A percentile compares a stretch with the other conserved stretches of the same genome.
These are phyloP conservation scores for Euspilapteryx auroguttella DNA, from an alignment of 2,888 invertebrate species.

Conservation along the genomic window DNA sequence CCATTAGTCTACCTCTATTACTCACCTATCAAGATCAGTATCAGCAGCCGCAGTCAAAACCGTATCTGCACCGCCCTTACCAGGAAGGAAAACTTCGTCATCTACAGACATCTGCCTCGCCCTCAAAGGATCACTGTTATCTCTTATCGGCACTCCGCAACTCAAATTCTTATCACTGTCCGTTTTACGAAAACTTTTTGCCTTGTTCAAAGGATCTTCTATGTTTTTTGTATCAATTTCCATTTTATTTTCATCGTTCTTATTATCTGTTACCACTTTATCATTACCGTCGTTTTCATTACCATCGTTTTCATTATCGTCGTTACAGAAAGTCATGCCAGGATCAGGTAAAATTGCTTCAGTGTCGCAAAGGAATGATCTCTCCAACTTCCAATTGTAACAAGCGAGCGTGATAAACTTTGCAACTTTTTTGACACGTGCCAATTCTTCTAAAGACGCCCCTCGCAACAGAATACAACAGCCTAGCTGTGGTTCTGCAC, in stretches of 20 bases:
- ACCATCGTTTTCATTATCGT: constrained; percentile 10
- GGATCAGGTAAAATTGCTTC: constrained; percentile 54
- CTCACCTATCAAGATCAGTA: constrained; percentile 37
- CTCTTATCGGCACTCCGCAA: constrained; percentile 64
- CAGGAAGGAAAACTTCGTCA: constrained; percentile 49
- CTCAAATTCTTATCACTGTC: constrained; percentile 40
- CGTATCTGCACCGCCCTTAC: no score
- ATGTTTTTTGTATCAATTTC: constrained; percentile 5
- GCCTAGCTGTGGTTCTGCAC: constrained; percentile 79
- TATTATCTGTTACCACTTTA: constrained; percentile 3
- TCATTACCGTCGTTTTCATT: constrained; percentile 15
- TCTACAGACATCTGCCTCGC: constrained; percentile 42
- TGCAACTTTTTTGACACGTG: constrained; percentile 80
- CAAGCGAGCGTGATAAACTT: constrained; percentile 79
- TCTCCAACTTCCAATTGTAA: constrained; percentile 92
- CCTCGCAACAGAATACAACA: constrained; percentile 90
- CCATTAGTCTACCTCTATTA: no score
- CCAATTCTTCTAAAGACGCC: constrained; percentile 68
- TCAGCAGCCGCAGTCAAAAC: constrained; percentile 37
- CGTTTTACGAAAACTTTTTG: constrained; percentile 23
- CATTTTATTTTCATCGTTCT: constrained; percentile 3
- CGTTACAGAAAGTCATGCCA: constrained; percentile 36
- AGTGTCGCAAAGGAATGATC: constrained; percentile 88
- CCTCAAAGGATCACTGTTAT: constrained; percentile 83
- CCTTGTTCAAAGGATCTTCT: constrained; percentile 22